Evolutionary conservation across 2,888 invertebrate species (phyloP), one percentile per base, ranked within the genome.

Genomic region (Biston betularia): DNA sequence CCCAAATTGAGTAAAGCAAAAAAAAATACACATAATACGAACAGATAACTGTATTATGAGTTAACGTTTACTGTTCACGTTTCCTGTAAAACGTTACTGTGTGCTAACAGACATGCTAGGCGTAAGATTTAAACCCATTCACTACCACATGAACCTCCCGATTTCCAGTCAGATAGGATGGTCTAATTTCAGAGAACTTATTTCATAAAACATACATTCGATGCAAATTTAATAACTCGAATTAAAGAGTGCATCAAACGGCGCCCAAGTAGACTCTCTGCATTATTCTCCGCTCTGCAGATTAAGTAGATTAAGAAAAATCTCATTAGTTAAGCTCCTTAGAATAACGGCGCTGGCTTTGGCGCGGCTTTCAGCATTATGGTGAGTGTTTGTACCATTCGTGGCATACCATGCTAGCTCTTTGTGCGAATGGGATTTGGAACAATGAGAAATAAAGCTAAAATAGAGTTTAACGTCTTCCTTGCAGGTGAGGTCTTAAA

Each of bases 261-360:
- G 14, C 40, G 6, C 6, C n/a, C 8, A 4, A 54, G 48, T 48
- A 38, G 7, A 35, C 24, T 34, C 49, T 58, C 49, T 49, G 15
- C 10, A 12, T 0, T 9, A 11, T 45, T 48, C n/a, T 38, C 10
- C 38, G 11, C n/a, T 57, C 46, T 8, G 50, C 65, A 61, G 61
- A 66, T 62, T 62, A 54, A 62, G 15, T 49, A 54, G 58, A 66
- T 66, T 66, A 66, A 54, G 66, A 66, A 66, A 62, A 66, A 66
- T 58, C 62, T 62, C 66, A 62, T 66, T 62, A 66, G 53, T 48
- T 66, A 62, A 66, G 57, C 62, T 52, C 24, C 48, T 65, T 65
- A 46, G 46, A 61, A 65, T 56, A 61, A 56, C 50, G 52, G 46
- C 12, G 15, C 40, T 12, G 49, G 46, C 45, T 56, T 59, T 59